Base-by-base conservation (phyloP, 1,140 invertebrate species). In the Aphaenogaster rudis region DNA sequence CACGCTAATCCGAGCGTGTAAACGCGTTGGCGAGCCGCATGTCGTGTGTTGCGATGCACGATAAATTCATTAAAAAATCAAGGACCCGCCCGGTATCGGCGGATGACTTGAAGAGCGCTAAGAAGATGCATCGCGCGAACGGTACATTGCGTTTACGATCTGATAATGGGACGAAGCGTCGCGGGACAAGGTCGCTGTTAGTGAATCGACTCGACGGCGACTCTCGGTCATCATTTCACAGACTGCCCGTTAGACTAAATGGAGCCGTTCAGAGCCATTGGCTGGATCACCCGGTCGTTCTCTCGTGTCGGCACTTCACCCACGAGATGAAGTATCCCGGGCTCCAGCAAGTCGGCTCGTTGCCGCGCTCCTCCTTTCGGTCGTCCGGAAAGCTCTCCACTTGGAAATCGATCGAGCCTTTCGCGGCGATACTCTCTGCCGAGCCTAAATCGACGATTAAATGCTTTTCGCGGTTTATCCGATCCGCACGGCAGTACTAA, bases 401-500 rank as follows among this genome's bases (percentile, higher is more conserved):
- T 90, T 87, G 78, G 78, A 78, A 90, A 90, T 90, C 89, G 88
- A 90, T 90, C 85, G 88, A 89, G 59, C 76, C 85, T 69, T 42
- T 11, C 61, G 8, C 39, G 42, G 15, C 28, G 52, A 6, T 67
- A 63, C 59, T 50, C 42, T 57, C 42, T 36, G 28, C 17, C 59
- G 39, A 79, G 21, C 59, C 63, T 82, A 87, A 77, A 86, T 42
- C 42, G 64, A 33, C 71, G 78, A 87, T 88, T 86, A 78, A 76
- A 78, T 45, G 36, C 33, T 52, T 50, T 39, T 9, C 36, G 9
- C 21, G 36, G 50, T 57, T 81, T 54, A 50, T 72, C 72, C 91
- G 45, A 86, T 90, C 6, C 91, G 79, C 80, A 36, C 36, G 61
- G 72, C 88, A 50, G 48, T 81, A 13, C 48, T 86, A 86, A 91